A percentile compares a stretch with the other conserved stretches of the same genome.
These are phyloP conservation scores for Eupithecia insigniata DNA, from an alignment of 2,888 invertebrate genomes.

Conservation along the genomic window DNA sequence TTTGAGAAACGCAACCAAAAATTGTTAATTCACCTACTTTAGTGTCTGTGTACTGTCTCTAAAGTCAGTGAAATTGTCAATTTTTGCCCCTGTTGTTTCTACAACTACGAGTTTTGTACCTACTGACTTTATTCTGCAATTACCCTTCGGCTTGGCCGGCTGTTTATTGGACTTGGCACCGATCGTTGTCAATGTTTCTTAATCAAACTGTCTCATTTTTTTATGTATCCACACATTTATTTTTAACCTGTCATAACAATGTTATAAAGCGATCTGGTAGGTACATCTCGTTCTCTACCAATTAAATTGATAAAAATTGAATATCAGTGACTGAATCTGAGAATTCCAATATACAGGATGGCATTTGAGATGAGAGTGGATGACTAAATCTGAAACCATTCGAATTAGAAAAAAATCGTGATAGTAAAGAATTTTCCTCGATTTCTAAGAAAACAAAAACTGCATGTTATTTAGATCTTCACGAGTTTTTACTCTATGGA, in stretches of 20 bases:
- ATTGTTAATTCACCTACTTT: neutral
- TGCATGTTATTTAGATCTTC: no score
- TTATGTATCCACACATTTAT: slow-evolving; percentile 8
- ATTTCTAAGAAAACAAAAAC: no score
- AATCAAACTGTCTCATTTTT: slow-evolving; percentile 13
- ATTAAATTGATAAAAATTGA: slow-evolving; percentile 8
- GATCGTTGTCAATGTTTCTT: slow-evolving; percentile 22
- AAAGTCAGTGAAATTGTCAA: neutral
- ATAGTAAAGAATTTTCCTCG: no score
- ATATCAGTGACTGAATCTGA: neutral
- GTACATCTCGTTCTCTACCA: neutral
- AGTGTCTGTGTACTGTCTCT: neutral
- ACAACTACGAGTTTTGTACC: slow-evolving; percentile 5
- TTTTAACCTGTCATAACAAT: slow-evolving; percentile 10
- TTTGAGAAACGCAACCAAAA: neutral
- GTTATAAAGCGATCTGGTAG: neutral
- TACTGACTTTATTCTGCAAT: slow-evolving; percentile 12
- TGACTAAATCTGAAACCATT: no score
- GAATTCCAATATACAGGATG: no score
- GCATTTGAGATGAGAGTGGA: no score
- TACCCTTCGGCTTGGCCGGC: slow-evolving; percentile 13
- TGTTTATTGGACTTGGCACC: slow-evolving; percentile 23
- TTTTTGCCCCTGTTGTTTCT: neutral
- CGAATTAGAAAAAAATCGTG: no score
- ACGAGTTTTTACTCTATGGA: no score